Conservation (phyloP, 2,888 invertebrate genomes). For the Tachina lurida region DNA sequence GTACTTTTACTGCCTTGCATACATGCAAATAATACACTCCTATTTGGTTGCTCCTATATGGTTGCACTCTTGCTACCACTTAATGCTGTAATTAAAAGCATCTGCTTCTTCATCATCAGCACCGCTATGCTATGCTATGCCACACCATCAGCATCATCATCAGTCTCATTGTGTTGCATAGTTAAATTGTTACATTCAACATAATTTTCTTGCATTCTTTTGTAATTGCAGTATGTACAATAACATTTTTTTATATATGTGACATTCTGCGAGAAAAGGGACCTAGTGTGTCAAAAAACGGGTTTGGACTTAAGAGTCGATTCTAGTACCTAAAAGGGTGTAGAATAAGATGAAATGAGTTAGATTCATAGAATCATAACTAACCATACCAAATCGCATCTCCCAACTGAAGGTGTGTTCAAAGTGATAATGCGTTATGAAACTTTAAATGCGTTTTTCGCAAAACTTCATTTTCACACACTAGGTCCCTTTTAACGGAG, state of each 20-base stretch:
- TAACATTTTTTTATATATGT: background rate
- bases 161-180: constrained; percentile 13
- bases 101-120: constrained; percentile 28
- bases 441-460: too few species aligned
- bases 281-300: too few species aligned
- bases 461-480: too few species aligned
- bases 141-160: background rate
- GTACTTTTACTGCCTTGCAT: background rate
- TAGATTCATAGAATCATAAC: too few species aligned
- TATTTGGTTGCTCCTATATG: background rate
- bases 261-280: too few species aligned
- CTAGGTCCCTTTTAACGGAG: too few species aligned
- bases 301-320: too few species aligned
- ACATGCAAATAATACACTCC: constrained; percentile 11
- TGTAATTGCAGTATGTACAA: constrained; percentile 27
- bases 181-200: constrained; percentile 29
- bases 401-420: too few species aligned
- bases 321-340: too few species aligned
- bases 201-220: constrained; percentile 45
- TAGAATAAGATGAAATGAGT: too few species aligned
- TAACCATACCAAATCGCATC: too few species aligned
- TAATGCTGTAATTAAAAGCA: constrained; percentile 68
- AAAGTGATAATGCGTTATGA: too few species aligned
- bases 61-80: constrained; percentile 30
- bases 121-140: background rate